Percentiles rank a stretch among this genome's conserved stretches.
Conservation (phyloP, 2,888 invertebrate species). For the Conus canariensis region DNA sequence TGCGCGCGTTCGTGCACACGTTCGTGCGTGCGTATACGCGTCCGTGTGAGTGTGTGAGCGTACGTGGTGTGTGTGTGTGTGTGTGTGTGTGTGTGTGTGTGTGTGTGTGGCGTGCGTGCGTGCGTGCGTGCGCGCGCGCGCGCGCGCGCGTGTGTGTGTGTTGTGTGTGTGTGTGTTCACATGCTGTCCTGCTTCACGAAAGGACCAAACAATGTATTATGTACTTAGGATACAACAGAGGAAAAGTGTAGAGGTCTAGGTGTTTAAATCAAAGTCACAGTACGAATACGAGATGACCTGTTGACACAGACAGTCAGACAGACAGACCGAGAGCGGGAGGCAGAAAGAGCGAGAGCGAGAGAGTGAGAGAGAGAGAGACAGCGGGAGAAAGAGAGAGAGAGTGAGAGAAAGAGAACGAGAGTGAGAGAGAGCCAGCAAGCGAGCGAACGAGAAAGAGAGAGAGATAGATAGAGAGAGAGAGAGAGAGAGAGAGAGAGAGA, state of each 20-base stretch:
- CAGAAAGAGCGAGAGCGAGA: not conserved
- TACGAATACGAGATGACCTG: no score
- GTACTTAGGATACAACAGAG: no score
- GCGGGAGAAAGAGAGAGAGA: not conserved
- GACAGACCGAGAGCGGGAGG: constrained; percentile 1
- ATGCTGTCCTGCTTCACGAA: not conserved
- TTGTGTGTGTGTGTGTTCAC: not conserved
- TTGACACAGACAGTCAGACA: constrained; percentile 5
- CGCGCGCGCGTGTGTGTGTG: not conserved
- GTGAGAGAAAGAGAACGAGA: not conserved
- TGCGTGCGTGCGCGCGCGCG: not conserved
- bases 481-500: not conserved
- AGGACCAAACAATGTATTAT: not conserved
- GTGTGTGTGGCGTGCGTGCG: not conserved
- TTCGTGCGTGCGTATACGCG: not conserved
- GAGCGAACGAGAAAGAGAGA: not conserved
- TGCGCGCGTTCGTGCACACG: not conserved
- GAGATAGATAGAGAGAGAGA: not conserved
- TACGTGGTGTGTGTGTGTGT: not conserved
- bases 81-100: constrained; percentile 13
- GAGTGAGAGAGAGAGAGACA: constrained; percentile 1
- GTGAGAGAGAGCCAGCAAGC: no score
- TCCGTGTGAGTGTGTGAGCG: not conserved
- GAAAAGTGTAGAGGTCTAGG: no score
- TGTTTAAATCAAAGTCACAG: no score